A percentile compares a stretch with the other conserved stretches of the same genome.
Evolutionary conservation across 2,113 vertebrate species (phyloP).

Genomic region (Spea multiplicata): DNA sequence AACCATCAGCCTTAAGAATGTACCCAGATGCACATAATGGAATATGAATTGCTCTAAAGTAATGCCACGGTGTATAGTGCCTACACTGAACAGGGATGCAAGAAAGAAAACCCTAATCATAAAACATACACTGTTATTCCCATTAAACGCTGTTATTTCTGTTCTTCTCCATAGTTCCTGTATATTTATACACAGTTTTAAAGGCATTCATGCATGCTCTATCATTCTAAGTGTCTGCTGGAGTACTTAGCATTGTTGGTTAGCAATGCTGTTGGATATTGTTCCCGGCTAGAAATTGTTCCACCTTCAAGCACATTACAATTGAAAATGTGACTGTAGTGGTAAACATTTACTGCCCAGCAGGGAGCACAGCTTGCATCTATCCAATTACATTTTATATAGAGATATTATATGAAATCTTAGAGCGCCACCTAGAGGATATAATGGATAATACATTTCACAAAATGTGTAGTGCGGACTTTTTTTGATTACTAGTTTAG

Average conservation of each 20-base stretch:
- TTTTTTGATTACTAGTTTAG: too few species aligned
- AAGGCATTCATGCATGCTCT: constrained; percentile 24
- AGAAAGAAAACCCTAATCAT: constrained; percentile 14
- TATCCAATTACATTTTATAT: constrained; percentile 5
- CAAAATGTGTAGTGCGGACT: too few species aligned
- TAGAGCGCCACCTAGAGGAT: constrained; percentile 58
- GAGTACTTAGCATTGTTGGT: constrained; percentile 48
- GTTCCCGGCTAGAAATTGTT: background rate
- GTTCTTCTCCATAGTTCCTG: constrained; percentile 17
- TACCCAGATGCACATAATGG: constrained; percentile 15
- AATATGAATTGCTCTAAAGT: constrained; percentile 1
- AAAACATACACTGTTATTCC: constrained; percentile 26
- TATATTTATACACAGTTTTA: constrained; percentile 25
- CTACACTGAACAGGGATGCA: constrained; percentile 13
- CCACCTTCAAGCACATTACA: constrained; percentile 3
- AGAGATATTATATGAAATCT: constrained; percentile 32
- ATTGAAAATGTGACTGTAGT: constrained; percentile 24
- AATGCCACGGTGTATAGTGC: constrained; percentile 8
- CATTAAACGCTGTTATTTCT: constrained; percentile 20
- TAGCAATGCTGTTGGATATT: background rate
- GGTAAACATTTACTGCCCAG: constrained; percentile 1
- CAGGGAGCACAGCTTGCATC: background rate
- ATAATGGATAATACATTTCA: background rate
- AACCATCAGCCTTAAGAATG: too few species aligned
- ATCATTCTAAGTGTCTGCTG: constrained; percentile 37